Percentiles rank a stretch among this genome's conserved stretches.
Evolutionary conservation across 2,888 invertebrate species (phyloP).

Genomic region (Zhengitettix transpicula): DNA sequence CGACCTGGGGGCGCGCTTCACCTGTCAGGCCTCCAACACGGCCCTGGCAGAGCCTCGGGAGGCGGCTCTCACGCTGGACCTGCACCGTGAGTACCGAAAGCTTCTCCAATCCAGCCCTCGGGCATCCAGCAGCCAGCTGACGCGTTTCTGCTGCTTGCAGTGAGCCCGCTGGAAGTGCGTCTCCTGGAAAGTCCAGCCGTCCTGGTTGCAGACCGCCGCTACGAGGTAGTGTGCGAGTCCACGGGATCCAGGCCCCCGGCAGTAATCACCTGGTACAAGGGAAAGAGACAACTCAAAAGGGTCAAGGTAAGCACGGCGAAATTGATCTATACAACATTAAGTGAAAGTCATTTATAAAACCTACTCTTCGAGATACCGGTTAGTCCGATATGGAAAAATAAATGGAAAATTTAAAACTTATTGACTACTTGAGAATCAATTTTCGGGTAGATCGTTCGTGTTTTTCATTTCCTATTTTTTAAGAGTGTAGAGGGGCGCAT

Average conservation of each 20-base stretch:
- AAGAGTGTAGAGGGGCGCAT: no score
- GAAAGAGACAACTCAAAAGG: slow-evolving; percentile 61
- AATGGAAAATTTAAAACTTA: no score
- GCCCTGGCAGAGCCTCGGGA: slow-evolving; percentile 64
- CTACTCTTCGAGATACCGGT: no score
- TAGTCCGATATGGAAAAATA: no score
- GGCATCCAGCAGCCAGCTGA: no score
- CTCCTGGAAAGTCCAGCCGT: slow-evolving; percentile 49
- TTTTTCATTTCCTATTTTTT: no score
- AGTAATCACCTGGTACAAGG: slow-evolving; percentile 78
- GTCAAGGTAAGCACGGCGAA: slow-evolving; percentile 44
- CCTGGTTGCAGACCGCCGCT: slow-evolving; percentile 65
- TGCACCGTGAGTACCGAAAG: slow-evolving; percentile 50
- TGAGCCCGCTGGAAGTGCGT: slow-evolving; percentile 65
- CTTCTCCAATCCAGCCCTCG: background rate
- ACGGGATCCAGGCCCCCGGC: slow-evolving; percentile 75
- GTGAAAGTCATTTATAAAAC: no score
- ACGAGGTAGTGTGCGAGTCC: slow-evolving; percentile 69
- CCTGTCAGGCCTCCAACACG: slow-evolving; percentile 76
- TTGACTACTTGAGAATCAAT: no score
- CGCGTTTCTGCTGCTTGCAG: slow-evolving; percentile 30
- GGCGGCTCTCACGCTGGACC: slow-evolving; percentile 55
- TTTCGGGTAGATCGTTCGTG: no score
- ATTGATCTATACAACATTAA: no score
- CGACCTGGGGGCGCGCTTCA: slow-evolving; percentile 72